Evolutionary conservation across 92 coral and sea anemone genomes (phyloP).

Genomic region (Virgularia gustaviana): DNA sequence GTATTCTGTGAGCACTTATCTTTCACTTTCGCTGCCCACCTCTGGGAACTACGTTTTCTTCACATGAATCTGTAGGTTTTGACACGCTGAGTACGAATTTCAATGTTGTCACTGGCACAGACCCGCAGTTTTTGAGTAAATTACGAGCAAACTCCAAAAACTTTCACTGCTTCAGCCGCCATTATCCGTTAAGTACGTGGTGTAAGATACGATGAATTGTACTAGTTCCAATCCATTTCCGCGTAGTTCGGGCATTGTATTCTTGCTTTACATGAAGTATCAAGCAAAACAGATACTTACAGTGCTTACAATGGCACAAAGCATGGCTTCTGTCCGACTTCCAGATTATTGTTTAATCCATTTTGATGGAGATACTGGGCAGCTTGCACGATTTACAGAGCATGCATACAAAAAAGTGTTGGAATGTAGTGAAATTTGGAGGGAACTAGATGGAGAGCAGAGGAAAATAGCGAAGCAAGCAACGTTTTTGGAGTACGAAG

Average conservation of each 20-base stretch:
- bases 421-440: constrained; percentile 22
- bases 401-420: constrained; percentile 1
- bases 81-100: not conserved
- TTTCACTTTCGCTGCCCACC: not conserved
- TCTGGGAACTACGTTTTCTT: not conserved
- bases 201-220: not conserved
- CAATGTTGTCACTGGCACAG: not conserved
- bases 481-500: too few species aligned
- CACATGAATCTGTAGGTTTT: not conserved
- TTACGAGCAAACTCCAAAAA: too few species aligned
- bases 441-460: constrained; percentile 3
- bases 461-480: constrained; percentile 5
- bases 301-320: not conserved
- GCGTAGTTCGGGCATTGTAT: not conserved
- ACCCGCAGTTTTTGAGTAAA: not conserved
- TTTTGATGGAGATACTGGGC: constrained; percentile 5
- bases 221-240: not conserved
- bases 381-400: not conserved
- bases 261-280: constrained; percentile 6
- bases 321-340: not conserved
- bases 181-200: too few species aligned
- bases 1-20: not conserved
- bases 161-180: too few species aligned
- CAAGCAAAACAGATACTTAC: not conserved
- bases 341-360: too few species aligned